These are phyloP conservation scores for Lithobius niger DNA, from an alignment of 1,140 invertebrate species.

Conservation along the genomic window DNA sequence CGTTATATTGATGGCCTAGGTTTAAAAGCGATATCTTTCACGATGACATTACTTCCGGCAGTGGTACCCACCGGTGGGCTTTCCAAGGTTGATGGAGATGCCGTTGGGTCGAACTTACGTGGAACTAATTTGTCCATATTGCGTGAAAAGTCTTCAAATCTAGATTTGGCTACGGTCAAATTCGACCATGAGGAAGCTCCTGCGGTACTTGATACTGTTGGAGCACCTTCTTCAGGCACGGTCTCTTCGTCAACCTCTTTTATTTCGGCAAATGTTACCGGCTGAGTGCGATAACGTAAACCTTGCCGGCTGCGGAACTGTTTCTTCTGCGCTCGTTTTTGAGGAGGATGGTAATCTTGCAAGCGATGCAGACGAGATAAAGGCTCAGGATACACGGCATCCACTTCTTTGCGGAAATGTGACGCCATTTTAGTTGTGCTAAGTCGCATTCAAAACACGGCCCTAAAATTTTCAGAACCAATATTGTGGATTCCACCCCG, in stretches of 20 bases:
- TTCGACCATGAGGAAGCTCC: not conserved
- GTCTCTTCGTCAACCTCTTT: slow-evolving; percentile 10
- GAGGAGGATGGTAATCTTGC: slow-evolving; percentile 18
- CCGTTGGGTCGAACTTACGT: too few relatives aligned
- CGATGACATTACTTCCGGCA: too few relatives aligned
- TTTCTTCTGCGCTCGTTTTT: slow-evolving; percentile 16
- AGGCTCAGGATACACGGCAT: slow-evolving; percentile 54
- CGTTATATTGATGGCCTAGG: too few relatives aligned
- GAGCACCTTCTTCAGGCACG: not conserved
- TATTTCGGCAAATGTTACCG: slow-evolving; percentile 17
- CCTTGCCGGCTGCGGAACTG: slow-evolving; percentile 18
- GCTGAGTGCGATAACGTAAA: slow-evolving; percentile 16
- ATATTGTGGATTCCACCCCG: too few relatives aligned
- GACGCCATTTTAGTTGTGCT: not conserved
- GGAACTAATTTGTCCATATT: too few relatives aligned
- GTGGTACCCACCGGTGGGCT: too few relatives aligned
- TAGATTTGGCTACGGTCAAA: not conserved
- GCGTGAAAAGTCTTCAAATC: not conserved
- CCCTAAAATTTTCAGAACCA: too few relatives aligned
- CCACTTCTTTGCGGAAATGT: slow-evolving; percentile 28
- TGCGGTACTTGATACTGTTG: not conserved
- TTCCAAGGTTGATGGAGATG: too few relatives aligned
- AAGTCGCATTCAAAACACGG: too few relatives aligned
- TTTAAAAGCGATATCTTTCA: too few relatives aligned
- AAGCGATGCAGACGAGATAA: slow-evolving; percentile 41